Base-by-base conservation (phyloP, 2,113 vertebrate genomes). In the Cyphomyrus discorhynchus region DNA sequence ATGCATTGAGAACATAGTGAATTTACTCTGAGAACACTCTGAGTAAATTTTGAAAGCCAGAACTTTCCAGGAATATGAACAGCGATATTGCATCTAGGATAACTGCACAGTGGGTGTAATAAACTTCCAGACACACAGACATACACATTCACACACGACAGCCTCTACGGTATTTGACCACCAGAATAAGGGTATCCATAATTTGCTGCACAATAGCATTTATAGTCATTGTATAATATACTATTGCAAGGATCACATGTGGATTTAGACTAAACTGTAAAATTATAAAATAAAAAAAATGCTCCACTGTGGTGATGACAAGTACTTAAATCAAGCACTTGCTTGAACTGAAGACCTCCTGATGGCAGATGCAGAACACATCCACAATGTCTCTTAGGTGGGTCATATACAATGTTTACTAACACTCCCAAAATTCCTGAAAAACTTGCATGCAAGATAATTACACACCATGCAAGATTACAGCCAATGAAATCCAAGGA, bases 401-500 rank as follows among this genome's bases (percentile, higher is more conserved):
- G 77, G 27, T 90, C 74, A 88, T 89, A 88, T 70, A 89, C 53
- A 86, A 85, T 42, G 53, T 74, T 89, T 83, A 77, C 90, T 89
- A 89, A 88, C 90, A 90, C 90, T 88, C 50, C 90, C 90, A 90
- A 88, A 90, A 90, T 89, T 90, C 90, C 90, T 90, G 77, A 89
- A 90, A 90, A 90, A 90, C 90, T 90, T 90, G 87, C 90, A 90
- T 90, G 90, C 90, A 89, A 90, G 90, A 89, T 88, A 88, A 35
- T 88, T 83, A 88, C 62, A 56, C 77, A 77, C 45, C 90, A 90
- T 90, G 90, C 90, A 90, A 90, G 90, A 90, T 90, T 90, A 90
- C 90, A 90, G 90, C 90, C 90, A 90, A 90, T 90, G 90, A 90
- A 90, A 90, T 90, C 90, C 80, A 89, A 89, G 87, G 90, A 90